Evolutionary conservation across 2,797 vertebrate genomes (phyloP).

Genomic region (Vultur gryphus): DNA sequence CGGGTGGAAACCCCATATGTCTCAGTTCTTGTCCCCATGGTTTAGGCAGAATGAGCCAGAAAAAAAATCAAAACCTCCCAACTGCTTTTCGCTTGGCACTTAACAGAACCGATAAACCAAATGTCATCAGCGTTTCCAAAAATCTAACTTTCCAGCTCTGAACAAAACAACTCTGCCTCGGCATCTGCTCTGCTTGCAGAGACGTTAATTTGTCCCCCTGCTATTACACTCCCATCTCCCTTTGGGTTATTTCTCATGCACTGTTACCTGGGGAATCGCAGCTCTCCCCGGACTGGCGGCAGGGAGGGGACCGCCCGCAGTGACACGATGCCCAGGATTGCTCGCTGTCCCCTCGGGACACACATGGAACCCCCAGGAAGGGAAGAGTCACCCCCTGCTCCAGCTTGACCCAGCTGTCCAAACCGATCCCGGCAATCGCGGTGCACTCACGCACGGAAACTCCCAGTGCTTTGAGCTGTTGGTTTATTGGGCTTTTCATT

Average conservation of each 20-base stretch:
- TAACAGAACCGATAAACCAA: neutral
- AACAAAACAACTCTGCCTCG: neutral
- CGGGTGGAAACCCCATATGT: neutral
- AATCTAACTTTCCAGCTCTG: neutral
- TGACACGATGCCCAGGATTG: neutral
- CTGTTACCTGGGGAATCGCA: neutral
- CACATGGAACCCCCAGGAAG: neutral
- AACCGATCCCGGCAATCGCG: accelerated
- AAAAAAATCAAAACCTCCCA: neutral
- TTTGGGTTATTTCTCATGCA: neutral
- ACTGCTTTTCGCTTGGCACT: neutral
- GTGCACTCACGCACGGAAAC: accelerated
- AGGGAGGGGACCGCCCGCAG: neutral
- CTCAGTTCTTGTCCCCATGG: neutral
- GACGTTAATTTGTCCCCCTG: neutral
- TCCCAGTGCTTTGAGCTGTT: neutral
- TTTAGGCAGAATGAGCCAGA: neutral
- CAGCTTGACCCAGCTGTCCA: neutral
- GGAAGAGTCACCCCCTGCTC: neutral
- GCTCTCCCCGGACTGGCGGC: too few relatives aligned
- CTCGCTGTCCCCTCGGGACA: neutral
- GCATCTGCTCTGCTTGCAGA: neutral
- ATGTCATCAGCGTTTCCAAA: neutral
- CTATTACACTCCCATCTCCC: neutral
- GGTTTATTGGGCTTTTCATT: neutral